Evolutionary conservation across 92 coral and sea anemone species (phyloP).

Genomic region (Diadumene lineata): DNA sequence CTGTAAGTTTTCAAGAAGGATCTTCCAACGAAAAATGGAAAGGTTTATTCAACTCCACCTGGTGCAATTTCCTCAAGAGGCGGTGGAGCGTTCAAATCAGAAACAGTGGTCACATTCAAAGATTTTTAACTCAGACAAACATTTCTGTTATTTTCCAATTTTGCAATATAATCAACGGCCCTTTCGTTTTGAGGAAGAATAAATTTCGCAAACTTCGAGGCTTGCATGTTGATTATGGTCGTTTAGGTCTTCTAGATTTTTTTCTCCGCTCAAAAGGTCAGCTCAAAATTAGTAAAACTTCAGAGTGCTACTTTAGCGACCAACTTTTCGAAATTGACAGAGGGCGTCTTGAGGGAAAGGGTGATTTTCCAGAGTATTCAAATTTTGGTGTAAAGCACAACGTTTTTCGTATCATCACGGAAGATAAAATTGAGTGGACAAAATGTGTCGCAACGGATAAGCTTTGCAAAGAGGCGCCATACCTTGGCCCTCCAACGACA

Average conservation of each 20-base stretch:
- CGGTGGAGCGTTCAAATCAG: constrained; percentile 63
- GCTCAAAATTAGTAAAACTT: constrained; percentile 49
- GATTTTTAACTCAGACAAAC: neutral
- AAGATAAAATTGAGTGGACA: constrained; percentile 71
- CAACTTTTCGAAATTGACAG: constrained; percentile 43
- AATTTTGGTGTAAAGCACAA: constrained; percentile 49
- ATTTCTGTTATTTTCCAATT: constrained; percentile 6
- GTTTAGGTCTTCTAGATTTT: constrained; percentile 45
- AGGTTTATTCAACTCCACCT: constrained; percentile 39
- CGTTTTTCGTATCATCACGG: constrained; percentile 59
- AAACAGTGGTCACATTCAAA: constrained; percentile 44
- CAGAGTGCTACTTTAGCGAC: constrained; percentile 43
- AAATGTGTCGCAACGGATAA: constrained; percentile 58
- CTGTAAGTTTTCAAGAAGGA: neutral
- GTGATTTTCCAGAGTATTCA: constrained; percentile 56
- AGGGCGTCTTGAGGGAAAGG: constrained; percentile 38
- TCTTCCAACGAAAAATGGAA: neutral
- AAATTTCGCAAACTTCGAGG: constrained; percentile 25
- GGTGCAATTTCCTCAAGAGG: constrained; percentile 63
- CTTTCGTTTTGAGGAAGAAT: constrained; percentile 53
- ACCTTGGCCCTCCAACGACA: constrained; percentile 28
- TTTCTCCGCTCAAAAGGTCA: constrained; percentile 64
- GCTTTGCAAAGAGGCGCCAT: constrained; percentile 65
- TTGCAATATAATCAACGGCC: constrained; percentile 52
- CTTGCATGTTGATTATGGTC: constrained; percentile 41